A percentile compares a stretch with the other conserved stretches of the same genome.
phyloP scores from a whole-genome alignment of 2,888 invertebrate genomes.

The Pimpla rufipes region DNA sequence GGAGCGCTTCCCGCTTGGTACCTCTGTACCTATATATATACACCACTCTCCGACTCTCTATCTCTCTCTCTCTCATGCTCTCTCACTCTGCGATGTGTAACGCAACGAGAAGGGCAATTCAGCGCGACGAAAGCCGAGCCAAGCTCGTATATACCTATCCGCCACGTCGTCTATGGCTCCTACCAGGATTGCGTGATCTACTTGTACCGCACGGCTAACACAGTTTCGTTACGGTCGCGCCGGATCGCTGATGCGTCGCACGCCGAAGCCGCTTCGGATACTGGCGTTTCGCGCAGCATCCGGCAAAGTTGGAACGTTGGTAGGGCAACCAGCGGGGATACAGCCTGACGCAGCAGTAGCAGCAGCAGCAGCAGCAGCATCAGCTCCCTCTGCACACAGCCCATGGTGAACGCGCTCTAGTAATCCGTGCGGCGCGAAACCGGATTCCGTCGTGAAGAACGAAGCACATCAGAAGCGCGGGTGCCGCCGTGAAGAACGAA shows the following conservation, averaged over 20 bases:
- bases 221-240: conserved; percentile 35
- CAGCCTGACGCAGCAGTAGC: background rate
- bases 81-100: background rate
- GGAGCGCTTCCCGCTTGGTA: conserved; percentile 21
- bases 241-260: conserved; percentile 53
- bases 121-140: conserved; percentile 15
- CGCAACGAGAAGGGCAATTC: conserved; percentile 34
- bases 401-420: conserved; percentile 23
- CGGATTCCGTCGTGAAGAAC: conserved; percentile 19
- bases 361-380: conserved; percentile 1
- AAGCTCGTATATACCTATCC: background rate
- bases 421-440: conserved; percentile 34
- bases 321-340: conserved; percentile 11
- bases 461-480: background rate
- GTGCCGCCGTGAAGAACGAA: conserved; percentile 18
- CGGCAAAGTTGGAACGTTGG: conserved; percentile 44
- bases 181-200: conserved; percentile 30
- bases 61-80: too few relatives aligned
- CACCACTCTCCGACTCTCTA: too few relatives aligned
- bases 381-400: conserved; percentile 1
- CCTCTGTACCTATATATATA: background rate
- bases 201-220: conserved; percentile 6
- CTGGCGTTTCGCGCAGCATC: conserved; percentile 16
- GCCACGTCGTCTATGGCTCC: background rate
- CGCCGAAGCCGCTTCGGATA: conserved; percentile 26